Conservation (phyloP, 2,888 invertebrate genomes). For the Ectemnius lituratus region DNA sequence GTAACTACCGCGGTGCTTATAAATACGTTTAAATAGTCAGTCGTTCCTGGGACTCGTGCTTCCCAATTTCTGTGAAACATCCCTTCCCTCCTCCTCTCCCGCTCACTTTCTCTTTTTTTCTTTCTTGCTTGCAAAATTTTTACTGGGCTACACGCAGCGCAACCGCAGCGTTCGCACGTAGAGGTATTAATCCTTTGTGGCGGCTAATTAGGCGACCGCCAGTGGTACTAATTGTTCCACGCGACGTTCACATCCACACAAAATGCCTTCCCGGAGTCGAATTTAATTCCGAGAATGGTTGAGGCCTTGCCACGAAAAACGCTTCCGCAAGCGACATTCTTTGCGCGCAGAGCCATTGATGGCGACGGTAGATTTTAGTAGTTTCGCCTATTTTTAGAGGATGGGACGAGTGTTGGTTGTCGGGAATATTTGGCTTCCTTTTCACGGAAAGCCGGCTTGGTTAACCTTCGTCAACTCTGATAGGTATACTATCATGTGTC, state of each 20-base stretch:
- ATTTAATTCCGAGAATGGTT: conserved; percentile 1
- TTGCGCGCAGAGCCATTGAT: too few relatives aligned
- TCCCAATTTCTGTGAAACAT: too few relatives aligned
- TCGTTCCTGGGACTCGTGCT: too few relatives aligned
- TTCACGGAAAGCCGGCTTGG: conserved; percentile 1
- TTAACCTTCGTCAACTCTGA: conserved; percentile 29
- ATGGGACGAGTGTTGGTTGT: conserved; percentile 1
- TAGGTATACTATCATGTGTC: conserved; percentile 40
- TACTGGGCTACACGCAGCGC: not conserved
- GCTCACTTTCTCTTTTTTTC: too few relatives aligned
- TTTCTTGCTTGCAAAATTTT: not conserved
- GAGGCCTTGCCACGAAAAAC: not conserved
- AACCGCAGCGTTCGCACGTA: not conserved
- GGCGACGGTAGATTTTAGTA: not conserved
- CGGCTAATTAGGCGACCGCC: conserved; percentile 26
- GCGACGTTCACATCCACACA: not conserved
- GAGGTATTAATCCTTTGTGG: conserved; percentile 1
- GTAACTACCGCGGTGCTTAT: too few relatives aligned
- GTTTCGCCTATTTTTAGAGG: not conserved
- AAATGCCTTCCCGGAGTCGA: not conserved
- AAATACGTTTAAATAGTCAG: too few relatives aligned
- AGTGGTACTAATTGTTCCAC: conserved; percentile 4
- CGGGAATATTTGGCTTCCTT: conserved; percentile 20
- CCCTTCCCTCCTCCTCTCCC: too few relatives aligned
- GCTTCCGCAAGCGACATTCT: conserved; percentile 19